Conservation (phyloP, 2,888 invertebrate species). For the Stenodera caucasica region DNA sequence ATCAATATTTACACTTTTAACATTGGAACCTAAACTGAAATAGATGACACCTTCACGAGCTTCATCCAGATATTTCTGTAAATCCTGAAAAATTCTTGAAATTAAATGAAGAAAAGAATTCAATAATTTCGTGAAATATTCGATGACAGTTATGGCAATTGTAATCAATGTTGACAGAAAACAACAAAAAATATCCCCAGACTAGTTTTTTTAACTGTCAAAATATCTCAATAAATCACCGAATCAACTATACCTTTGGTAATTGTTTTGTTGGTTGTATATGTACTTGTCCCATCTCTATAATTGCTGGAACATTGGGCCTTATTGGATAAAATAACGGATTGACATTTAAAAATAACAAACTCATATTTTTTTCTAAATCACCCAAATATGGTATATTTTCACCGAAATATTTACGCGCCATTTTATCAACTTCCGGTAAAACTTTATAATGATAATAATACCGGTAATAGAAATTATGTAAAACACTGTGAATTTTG, state of each 20-base stretch:
- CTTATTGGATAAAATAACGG: constrained; percentile 44
- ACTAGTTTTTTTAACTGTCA: too few species aligned
- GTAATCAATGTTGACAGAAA: too few species aligned
- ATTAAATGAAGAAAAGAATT: too few species aligned
- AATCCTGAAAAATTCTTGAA: constrained; percentile 35
- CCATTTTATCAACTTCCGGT: constrained; percentile 41
- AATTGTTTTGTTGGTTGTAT: constrained; percentile 40
- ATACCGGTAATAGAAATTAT: constrained; percentile 25
- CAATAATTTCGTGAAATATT: too few species aligned
- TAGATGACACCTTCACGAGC: constrained; percentile 45
- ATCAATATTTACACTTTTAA: constrained; percentile 26
- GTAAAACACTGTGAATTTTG: constrained; percentile 25
- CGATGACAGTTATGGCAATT: too few species aligned
- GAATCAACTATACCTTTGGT: constrained; percentile 46
- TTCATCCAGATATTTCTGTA: constrained; percentile 42
- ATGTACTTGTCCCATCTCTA: constrained; percentile 45
- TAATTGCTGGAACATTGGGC: constrained; percentile 46
- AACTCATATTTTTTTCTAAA: constrained; percentile 45
- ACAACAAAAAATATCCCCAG: too few species aligned
- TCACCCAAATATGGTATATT: constrained; percentile 47
- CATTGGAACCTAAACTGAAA: constrained; percentile 50
- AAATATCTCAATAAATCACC: too few species aligned
- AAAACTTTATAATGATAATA: constrained; percentile 26
- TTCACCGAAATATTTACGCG: constrained; percentile 46
- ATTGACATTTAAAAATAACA: constrained; percentile 47